These are phyloP conservation scores for Stichopus horrens DNA, from an alignment of 53 echinoderm and acorn worm species.

Conservation along the genomic window DNA sequence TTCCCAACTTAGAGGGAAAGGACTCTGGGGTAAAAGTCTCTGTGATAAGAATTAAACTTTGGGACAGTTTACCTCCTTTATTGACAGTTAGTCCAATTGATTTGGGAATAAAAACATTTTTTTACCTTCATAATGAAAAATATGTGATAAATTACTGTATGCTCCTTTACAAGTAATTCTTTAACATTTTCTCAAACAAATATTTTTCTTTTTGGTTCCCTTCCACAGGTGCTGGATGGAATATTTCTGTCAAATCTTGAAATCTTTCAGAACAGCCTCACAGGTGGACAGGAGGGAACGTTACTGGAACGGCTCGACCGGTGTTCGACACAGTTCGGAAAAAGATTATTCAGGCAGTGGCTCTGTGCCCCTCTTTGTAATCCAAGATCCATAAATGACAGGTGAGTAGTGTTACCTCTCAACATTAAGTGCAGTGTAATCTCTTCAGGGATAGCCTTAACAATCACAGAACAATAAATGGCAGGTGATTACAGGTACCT, in stretches of 20 bases:
- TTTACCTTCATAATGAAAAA: constrained; percentile 45
- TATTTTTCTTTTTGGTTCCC: background rate
- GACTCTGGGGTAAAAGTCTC: too few species aligned
- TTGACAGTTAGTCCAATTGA: too few species aligned
- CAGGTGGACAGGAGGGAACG: constrained; percentile 86
- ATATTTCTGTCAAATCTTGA: constrained; percentile 85
- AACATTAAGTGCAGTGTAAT: too few species aligned
- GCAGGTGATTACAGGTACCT: too few species aligned
- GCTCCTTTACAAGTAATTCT: too few species aligned
- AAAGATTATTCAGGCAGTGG: constrained; percentile 97
- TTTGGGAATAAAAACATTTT: background rate
- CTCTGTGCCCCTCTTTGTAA: constrained; percentile 99
- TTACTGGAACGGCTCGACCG: constrained; percentile 83
- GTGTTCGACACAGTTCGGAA: constrained; percentile 96
- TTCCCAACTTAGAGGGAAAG: too few species aligned
- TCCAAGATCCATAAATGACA: constrained; percentile 92
- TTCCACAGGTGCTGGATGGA: constrained; percentile 83
- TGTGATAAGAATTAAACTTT: too few species aligned
- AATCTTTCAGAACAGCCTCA: constrained; percentile 81
- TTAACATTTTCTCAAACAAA: constrained; percentile 58
- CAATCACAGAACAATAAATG: too few species aligned
- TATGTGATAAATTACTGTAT: constrained; percentile 80
- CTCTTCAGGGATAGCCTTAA: too few species aligned
- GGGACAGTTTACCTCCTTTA: too few species aligned
- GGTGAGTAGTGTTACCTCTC: constrained; percentile 47